Percentiles rank a stretch among this genome's conserved stretches.
phyloP scores from a whole-genome alignment of 2,113 vertebrate species.

The Lichenostomus cassidix region DNA sequence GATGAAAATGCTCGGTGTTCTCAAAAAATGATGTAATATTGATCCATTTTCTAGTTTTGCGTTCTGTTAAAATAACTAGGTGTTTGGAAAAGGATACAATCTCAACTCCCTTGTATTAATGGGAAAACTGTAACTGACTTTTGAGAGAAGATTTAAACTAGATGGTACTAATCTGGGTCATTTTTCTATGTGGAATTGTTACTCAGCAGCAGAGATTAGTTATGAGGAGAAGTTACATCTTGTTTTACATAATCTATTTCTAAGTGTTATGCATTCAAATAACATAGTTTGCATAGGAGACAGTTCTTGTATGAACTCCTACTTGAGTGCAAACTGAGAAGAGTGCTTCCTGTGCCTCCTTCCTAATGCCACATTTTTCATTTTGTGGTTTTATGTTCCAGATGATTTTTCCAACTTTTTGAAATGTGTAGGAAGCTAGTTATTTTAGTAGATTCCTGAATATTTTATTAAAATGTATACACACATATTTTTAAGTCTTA shows the following conservation, averaged over 20 bases:
- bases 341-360: background rate
- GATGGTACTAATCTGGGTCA: background rate
- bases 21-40: background rate
- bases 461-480: background rate
- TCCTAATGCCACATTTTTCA: background rate
- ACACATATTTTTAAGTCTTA: background rate
- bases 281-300: background rate
- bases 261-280: background rate
- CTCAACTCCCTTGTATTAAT: background rate
- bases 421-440: background rate
- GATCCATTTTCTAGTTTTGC: background rate
- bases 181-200: background rate
- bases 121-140: background rate
- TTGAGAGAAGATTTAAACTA: background rate
- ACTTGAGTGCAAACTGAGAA: background rate
- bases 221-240: background rate
- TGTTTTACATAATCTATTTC: background rate
- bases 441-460: background rate
- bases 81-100: background rate
- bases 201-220: background rate
- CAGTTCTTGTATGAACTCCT: background rate
- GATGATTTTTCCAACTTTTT: background rate
- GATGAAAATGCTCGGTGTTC: background rate
- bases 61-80: background rate
- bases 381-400: background rate